Evolutionary conservation across 2,797 vertebrate genomes (phyloP), one percentile per base, ranked within the genome.

Genomic region (Stomatorhinus walkeri): DNA sequence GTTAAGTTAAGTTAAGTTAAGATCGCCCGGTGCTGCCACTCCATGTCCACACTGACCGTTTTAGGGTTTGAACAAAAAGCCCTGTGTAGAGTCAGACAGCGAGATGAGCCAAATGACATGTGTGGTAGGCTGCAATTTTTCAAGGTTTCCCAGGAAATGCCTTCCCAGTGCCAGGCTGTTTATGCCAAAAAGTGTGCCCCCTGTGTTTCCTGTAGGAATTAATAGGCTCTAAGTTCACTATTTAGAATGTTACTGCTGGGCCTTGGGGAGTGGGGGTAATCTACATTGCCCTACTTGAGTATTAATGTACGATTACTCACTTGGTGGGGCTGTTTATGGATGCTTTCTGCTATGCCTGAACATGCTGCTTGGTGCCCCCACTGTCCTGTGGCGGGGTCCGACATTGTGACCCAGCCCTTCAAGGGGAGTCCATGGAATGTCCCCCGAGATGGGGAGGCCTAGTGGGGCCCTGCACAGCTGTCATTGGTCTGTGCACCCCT

Each of bases 241-340:
- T 88, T 90, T 87, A 88, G 51, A 81, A 40, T 85, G 32, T 87
- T 54, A 88, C 49, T 87, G 85, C 61, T 61, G 86, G 48, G 1
- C 22, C 19, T 72, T 88, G 36, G 22, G 22, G 61, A 51, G 81
- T 84, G 52, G 90, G 72, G 52, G 46, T 64, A 32, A 85, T 84
- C 48, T 72, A 3, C 24, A 9, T 61, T 43, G 76, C 56, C 12
- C 49, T 76, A 54, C 59, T 88, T 61, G 90, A 56, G 85, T 49
- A 87, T 54, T 68, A 68, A 88, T 61, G 59, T 61, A 81, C 86
- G 88, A 88, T 91, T 90, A 89, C 81, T 86, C 61, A 59, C 68
- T 85, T 87, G 68, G 49, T 43, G 49, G 51, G 54, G 81, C 12
- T 48, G 59, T 87, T 85, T 84, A 89, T 85, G 32, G 85, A 49